Base-by-base conservation (phyloP, 1,140 invertebrate genomes). In the Copidosoma floridanum region DNA sequence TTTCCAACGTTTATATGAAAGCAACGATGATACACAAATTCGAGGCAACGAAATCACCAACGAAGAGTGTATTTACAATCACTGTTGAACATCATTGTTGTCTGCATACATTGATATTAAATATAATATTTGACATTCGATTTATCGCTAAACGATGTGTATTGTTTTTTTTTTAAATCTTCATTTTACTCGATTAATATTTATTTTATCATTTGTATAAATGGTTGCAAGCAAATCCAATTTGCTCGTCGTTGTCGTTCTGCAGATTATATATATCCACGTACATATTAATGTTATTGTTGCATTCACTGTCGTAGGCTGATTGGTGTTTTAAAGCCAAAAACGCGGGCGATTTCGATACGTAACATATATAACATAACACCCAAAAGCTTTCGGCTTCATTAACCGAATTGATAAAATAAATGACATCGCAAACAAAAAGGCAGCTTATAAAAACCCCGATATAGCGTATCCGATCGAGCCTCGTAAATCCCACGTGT, bases 221-320 rank as follows among this genome's bases (percentile, higher is more conserved):
- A 41, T 41, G 38, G 38, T 14, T 14, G 16, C 4, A 14, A 20
- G 24, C 0, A 51, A 51, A 52, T 24, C 44, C 5, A 58, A 37
- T 43, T 50, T 11, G 37, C 18, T 5, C 29, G 27, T 16, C 35
- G 14, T 32, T 18, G 38, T 37, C 11, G 38, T 50, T 58, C 26
- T 27, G 18, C 37, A 43, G 58, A 59, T 57, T 50, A 64, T 65
- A 40, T 65, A 32, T n/a, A n/a, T n/a, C n/a, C n/a, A n/a, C n/a
- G n/a, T n/a, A n/a, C n/a, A n/a, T n/a, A n/a, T 69, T 52, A 40
- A 50, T 70, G 64, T 73, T 71, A 58, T 64, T 69, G 61, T 76
- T 71, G 71, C 63, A 74, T 65, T 73, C 65, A 56, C 54, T 72
- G 68, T 77, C 63, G 64, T 65, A 70, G 47, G 69, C 67, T 77